Base-by-base conservation (phyloP, 2,113 vertebrate species). In the Miniopterus natalensis region DNA sequence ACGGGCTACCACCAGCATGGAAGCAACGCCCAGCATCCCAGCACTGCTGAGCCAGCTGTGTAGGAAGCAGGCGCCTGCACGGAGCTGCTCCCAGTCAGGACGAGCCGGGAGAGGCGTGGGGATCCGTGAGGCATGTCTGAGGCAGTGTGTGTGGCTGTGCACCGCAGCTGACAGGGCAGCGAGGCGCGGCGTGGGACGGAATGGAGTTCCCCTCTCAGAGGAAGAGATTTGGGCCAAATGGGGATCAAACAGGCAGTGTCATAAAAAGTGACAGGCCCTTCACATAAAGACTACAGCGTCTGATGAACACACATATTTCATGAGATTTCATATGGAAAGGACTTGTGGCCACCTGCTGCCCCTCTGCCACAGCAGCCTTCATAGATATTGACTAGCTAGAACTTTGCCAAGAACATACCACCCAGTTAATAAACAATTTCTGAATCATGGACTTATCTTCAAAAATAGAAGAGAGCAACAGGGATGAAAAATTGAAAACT, bases 131-230 rank as follows among this genome's bases (percentile, higher is more conserved):
- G 47, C 53, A 4, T 11, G 21, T 61, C 70, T 25, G 1, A 3
- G 63, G 47, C 68, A 51, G 2, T 15, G 15, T 59, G 15, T 3
- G 3, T 73, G 88, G 42, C 59, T 21, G 3, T 11, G 21, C 68
- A 31, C 70, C 18, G 0, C 31, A 59, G 51, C 84, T 40, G 36
- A 86, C 55, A 71, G 25, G 11, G 21, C n/a, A 91, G n/a, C 68
- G 63, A 14, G 31, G n/a, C 1, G 0, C 57, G n/a, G 40, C 7
- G 0, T 45, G 45, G 47, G 12, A 9, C 70, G 45, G 57, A 42
- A 15, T 1, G 0, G 23, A 57, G 51, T 14, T 18, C 27, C 53
- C 61, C 23, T 53, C 78, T 51, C 2, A 23, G 55, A 89, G 65
- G 40, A n/a, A 65, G 74, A 71, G 53, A 71, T 80, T 49, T 45